Conservation (phyloP, 2,797 vertebrate genomes). For the Chelidonichthys spinosus region DNA sequence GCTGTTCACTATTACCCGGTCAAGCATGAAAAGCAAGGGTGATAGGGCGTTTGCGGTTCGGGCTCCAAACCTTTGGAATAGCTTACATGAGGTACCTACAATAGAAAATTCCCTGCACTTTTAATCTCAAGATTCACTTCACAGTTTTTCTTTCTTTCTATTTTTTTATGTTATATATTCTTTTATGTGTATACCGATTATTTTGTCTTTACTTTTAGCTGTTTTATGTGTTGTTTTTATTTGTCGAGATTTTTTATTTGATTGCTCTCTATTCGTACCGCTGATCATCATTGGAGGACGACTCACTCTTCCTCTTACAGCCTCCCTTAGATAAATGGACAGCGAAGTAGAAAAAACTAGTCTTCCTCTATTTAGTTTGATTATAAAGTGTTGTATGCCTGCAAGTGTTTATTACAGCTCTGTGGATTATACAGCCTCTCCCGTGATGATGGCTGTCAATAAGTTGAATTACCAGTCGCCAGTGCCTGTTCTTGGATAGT, state of each 20-base stretch:
- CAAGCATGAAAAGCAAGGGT: background rate
- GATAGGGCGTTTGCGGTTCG: background rate
- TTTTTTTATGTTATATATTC: no score
- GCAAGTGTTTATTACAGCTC: constrained; percentile 3
- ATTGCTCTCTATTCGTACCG: background rate
- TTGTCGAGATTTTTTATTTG: background rate
- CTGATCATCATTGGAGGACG: no score
- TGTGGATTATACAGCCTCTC: constrained; percentile 22
- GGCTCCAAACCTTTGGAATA: background rate
- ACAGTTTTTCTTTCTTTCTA: no score
- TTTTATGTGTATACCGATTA: no score
- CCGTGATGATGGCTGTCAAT: constrained; percentile 36
- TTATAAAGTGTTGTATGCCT: background rate
- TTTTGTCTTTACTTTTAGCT: background rate
- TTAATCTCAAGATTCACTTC: no score
- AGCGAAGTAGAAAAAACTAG: no score
- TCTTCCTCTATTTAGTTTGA: background rate
- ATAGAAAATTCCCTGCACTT: background rate
- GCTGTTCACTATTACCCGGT: background rate
- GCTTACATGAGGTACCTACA: background rate
- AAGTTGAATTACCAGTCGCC: constrained; percentile 26
- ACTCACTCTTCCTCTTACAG: no score
- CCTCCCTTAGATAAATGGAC: no score
- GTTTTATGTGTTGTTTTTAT: background rate
- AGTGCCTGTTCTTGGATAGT: constrained; percentile 7